phyloP scores from a whole-genome alignment of 2,797 vertebrate genomes.

The Ispidina lecontei region DNA sequence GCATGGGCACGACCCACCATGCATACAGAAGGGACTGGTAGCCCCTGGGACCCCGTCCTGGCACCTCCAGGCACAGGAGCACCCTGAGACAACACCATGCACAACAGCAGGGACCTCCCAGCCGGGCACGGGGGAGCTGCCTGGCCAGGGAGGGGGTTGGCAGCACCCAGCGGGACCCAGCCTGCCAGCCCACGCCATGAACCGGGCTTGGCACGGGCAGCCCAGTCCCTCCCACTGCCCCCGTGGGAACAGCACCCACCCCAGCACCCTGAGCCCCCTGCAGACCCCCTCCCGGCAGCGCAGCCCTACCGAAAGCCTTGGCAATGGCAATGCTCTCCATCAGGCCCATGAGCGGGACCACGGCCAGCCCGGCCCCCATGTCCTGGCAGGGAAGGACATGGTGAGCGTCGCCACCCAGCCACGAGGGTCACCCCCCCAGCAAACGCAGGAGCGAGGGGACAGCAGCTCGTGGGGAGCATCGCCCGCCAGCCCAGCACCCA shows the following conservation, averaged over 20 bases:
- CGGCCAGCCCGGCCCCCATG: constrained; percentile 87
- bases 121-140: background rate
- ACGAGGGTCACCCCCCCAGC: background rate
- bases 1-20: fast-evolving
- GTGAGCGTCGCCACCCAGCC: background rate
- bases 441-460: fast-evolving
- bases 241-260: background rate
- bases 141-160: no score
- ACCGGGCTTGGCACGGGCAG: fast-evolving
- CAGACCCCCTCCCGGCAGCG: fast-evolving
- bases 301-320: constrained; percentile 89
- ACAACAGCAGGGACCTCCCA: fast-evolving
- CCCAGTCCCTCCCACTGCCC: background rate
- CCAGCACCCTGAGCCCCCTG: background rate
- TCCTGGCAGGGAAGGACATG: constrained; percentile 71
- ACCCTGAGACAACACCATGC: fast-evolving
- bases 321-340: constrained; percentile 93
- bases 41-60: background rate
- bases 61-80: fast-evolving
- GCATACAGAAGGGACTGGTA: fast-evolving
- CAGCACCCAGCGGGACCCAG: fast-evolving
- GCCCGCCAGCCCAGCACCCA: background rate
- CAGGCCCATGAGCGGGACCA: constrained; percentile 92
- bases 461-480: fast-evolving
- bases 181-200: background rate